Conservation (phyloP, 2,113 vertebrate genomes). For the Sinocyclocheilus rhinocerous region DNA sequence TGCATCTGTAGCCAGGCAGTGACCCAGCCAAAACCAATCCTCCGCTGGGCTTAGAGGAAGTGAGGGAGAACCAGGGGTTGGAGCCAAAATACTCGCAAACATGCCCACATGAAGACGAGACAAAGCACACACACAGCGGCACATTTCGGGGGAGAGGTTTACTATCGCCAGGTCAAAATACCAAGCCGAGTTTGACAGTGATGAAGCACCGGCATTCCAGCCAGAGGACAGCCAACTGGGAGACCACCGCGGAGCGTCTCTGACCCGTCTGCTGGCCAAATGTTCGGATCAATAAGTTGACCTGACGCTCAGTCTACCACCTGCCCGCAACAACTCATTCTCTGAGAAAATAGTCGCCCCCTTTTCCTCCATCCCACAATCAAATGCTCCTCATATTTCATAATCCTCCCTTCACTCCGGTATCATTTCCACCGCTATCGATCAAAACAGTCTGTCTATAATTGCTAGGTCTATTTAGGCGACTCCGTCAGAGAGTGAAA, state of each 20-base stretch:
- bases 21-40: conserved; percentile 54
- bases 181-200: conserved; percentile 30
- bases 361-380: conserved; percentile 1
- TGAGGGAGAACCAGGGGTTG: conserved; percentile 17
- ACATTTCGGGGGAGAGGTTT: conserved; percentile 19
- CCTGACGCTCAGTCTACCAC: conserved; percentile 57
- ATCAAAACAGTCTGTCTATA: conserved; percentile 63
- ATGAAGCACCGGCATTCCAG: conserved; percentile 43
- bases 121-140: not conserved
- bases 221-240: conserved; percentile 35
- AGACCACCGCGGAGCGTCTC: conserved; percentile 14
- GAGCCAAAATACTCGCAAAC: conserved; percentile 8
- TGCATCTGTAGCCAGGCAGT: conserved; percentile 49
- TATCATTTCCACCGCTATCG: conserved; percentile 61
- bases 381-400: conserved; percentile 30
- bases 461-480: conserved; percentile 60
- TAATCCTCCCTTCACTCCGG: conserved; percentile 39
- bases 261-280: conserved; percentile 45
- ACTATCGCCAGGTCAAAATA: conserved; percentile 27
- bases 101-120: not conserved
- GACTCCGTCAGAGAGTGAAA: conserved; percentile 47
- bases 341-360: not conserved
- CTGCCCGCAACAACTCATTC: conserved; percentile 39
- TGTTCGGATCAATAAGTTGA: conserved; percentile 66
- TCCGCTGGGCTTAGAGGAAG: conserved; percentile 5